phyloP scores from a whole-genome alignment of 2,113 vertebrate species.

The Jaculus jaculus region DNA sequence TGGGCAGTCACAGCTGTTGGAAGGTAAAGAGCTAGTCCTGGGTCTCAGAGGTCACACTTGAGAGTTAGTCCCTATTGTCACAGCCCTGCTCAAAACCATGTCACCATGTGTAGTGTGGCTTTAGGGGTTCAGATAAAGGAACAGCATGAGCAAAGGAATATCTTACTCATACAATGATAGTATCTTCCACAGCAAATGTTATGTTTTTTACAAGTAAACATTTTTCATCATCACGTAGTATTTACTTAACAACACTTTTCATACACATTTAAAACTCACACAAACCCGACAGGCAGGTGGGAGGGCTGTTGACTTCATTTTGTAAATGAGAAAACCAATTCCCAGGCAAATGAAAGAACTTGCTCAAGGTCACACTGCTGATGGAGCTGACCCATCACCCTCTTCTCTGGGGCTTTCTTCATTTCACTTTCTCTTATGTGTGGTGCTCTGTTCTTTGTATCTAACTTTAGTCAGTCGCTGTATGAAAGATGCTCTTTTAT shows the following conservation, averaged over 20 bases:
- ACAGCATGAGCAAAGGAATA: slow-evolving; percentile 22
- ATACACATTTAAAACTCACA: not conserved
- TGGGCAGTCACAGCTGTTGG: not conserved
- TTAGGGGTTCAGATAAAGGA: slow-evolving; percentile 35
- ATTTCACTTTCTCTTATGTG: not conserved
- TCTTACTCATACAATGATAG: slow-evolving; percentile 11
- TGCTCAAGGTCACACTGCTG: not conserved
- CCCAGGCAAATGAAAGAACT: not conserved
- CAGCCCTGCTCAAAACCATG: not conserved
- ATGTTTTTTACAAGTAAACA: not conserved
- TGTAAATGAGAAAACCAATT: not conserved
- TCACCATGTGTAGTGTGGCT: not conserved
- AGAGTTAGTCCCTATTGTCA: not conserved
- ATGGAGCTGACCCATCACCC: not conserved
- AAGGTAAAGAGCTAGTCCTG: slow-evolving; percentile 5
- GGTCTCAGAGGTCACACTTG: not conserved
- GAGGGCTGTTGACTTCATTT: not conserved
- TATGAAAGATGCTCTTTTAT: not conserved
- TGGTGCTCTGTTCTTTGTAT: not conserved
- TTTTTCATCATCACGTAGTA: slow-evolving; percentile 1
- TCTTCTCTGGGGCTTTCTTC: not conserved
- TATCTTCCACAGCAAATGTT: not conserved
- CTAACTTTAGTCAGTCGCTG: not conserved
- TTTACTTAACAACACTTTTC: not conserved
- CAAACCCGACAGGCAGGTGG: not conserved